Conservation (phyloP, 2,888 invertebrate genomes). For the Spialia ferax region DNA sequence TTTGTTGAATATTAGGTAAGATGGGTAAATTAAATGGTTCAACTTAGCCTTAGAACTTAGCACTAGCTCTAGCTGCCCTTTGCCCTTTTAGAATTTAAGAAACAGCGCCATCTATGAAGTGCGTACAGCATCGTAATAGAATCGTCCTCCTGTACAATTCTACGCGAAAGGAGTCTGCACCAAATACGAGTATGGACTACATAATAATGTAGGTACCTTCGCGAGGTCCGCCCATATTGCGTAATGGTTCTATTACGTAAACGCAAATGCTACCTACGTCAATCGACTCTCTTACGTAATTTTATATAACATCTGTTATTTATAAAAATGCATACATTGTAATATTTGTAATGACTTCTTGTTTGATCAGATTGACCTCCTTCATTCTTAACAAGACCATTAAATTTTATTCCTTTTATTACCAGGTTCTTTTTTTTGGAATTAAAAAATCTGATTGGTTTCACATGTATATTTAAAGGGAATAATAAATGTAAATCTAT, state of each 20-base stretch:
- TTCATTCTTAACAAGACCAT: neutral
- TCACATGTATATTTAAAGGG: constrained; percentile 47
- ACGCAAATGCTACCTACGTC: constrained; percentile 18
- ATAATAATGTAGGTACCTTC: constrained; percentile 31
- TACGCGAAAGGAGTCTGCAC: constrained; percentile 19
- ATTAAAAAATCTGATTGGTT: constrained; percentile 17
- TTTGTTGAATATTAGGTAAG: too few relatives aligned
- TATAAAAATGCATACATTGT: constrained; percentile 22
- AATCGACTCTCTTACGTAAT: constrained; percentile 28
- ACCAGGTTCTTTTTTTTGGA: neutral
- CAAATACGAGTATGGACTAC: constrained; percentile 27
- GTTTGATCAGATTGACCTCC: neutral
- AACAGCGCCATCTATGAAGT: constrained; percentile 27
- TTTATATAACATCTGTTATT: constrained; percentile 20
- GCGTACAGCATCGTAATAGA: neutral
- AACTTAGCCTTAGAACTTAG: too few relatives aligned
- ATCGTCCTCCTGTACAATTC: neutral
- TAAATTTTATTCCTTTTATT: neutral
- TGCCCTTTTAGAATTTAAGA: too few relatives aligned
- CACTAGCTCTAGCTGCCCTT: too few relatives aligned
- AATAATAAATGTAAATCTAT: constrained; percentile 43
- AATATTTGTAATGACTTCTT: constrained; percentile 2
- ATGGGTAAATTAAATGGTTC: too few relatives aligned
- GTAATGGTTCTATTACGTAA: constrained; percentile 35
- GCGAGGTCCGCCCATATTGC: constrained; percentile 32